phyloP scores from a whole-genome alignment of 2,113 vertebrate genomes.

The Oryzias curvinotus region DNA sequence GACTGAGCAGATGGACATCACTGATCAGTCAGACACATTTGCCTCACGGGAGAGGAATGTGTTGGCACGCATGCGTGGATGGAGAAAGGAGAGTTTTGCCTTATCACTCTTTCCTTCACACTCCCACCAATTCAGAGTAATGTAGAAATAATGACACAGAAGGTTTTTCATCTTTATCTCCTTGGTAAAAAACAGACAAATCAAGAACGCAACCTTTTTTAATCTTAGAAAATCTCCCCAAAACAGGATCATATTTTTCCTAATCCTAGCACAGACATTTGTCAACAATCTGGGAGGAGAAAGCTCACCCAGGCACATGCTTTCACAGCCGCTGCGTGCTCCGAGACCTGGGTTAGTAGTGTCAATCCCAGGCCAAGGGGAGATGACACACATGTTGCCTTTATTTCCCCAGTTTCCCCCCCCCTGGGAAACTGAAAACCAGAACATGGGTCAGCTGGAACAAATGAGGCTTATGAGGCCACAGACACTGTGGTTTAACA shows the following conservation, averaged over 20 bases:
- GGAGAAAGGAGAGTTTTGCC: background rate
- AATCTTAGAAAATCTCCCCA: constrained; percentile 20
- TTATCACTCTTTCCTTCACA: constrained; percentile 12
- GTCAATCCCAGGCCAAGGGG: constrained; percentile 11
- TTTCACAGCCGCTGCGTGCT: constrained; percentile 10
- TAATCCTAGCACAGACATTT: constrained; percentile 13
- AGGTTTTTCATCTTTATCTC: background rate
- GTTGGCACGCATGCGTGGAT: background rate
- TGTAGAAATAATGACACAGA: constrained; percentile 1
- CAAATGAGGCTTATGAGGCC: constrained; percentile 44
- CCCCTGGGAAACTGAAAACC: constrained; percentile 51
- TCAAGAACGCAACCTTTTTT: constrained; percentile 12
- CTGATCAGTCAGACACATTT: constrained; percentile 34
- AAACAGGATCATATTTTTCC: too few species aligned
- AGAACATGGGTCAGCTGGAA: constrained; percentile 49
- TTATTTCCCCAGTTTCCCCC: constrained; percentile 15
- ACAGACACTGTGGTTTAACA: constrained; percentile 49
- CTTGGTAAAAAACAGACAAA: constrained; percentile 16
- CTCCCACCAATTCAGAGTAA: constrained; percentile 15
- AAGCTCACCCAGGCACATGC: constrained; percentile 12
- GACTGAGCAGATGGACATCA: constrained; percentile 17
- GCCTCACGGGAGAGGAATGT: constrained; percentile 6
- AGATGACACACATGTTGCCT: constrained; percentile 38
- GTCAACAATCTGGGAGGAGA: constrained; percentile 8
- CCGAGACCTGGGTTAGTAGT: constrained; percentile 4